Evolutionary conservation across 2,113 vertebrate genomes (phyloP).

Genomic region (Sturnus vulgaris): DNA sequence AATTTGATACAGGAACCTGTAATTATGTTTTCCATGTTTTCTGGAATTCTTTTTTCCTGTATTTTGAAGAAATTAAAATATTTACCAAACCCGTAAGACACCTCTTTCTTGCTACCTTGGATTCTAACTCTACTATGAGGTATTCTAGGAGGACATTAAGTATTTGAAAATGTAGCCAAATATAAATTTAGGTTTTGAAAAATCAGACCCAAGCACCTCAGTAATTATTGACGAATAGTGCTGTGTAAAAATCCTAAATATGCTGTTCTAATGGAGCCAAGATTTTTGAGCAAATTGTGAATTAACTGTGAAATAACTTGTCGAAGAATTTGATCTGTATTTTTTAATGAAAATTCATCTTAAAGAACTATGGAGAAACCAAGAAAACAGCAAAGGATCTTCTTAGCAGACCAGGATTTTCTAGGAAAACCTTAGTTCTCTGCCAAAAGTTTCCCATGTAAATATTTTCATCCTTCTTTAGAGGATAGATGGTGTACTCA

Average conservation of each 20-base stretch:
- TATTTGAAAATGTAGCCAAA: neutral
- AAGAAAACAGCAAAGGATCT: neutral
- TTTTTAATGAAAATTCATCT: neutral
- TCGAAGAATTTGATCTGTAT: neutral
- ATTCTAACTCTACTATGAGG: neutral
- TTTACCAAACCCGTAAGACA: neutral
- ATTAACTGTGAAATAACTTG: neutral
- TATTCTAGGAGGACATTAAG: neutral
- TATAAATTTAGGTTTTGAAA: neutral
- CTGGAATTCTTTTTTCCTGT: neutral
- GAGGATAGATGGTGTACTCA: neutral
- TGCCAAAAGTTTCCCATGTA: neutral
- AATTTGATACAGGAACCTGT: neutral
- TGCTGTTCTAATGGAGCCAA: neutral
- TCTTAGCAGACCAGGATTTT: neutral
- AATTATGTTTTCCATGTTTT: neutral
- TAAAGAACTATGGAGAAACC: neutral
- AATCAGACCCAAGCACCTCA: neutral
- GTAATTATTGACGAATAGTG: neutral
- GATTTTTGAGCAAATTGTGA: neutral
- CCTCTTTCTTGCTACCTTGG: neutral
- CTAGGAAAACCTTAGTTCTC: neutral
- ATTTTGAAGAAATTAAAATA: neutral
- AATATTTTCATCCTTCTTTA: neutral
- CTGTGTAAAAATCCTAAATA: neutral